These are phyloP conservation scores for Trichogramma pretiosum DNA, from an alignment of 1,140 invertebrate species.

Conservation along the genomic window DNA sequence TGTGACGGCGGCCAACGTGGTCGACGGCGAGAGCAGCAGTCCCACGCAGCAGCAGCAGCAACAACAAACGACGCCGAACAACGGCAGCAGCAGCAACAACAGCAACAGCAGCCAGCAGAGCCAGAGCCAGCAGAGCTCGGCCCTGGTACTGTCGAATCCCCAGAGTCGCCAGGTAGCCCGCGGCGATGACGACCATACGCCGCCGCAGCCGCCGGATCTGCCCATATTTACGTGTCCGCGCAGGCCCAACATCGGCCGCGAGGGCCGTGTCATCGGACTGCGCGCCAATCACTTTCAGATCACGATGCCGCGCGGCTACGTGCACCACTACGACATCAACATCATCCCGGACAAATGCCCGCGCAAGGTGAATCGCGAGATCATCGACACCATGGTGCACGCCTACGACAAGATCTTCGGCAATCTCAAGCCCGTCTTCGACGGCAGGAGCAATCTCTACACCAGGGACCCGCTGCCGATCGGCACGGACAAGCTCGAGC, in stretches of 20 bases:
- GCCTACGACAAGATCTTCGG: conserved; percentile 97
- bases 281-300: conserved; percentile 99
- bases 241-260: conserved; percentile 84
- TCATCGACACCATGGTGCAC: conserved; percentile 99
- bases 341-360: conserved; percentile 99
- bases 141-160: too few relatives aligned
- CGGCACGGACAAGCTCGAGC: conserved; percentile 89
- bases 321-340: conserved; percentile 98
- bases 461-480: conserved; percentile 94
- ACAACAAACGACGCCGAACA: too few relatives aligned
- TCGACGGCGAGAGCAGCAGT: too few relatives aligned
- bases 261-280: conserved; percentile 91
- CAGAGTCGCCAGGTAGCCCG: too few relatives aligned
- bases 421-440: conserved; percentile 96
- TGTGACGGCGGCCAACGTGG: too few relatives aligned
- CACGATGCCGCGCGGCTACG: conserved; percentile 95
- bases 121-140: too few relatives aligned
- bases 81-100: too few relatives aligned
- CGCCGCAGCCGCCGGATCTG: too few relatives aligned
- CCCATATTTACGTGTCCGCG: conserved; percentile 79
- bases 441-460: conserved; percentile 97
- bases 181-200: too few relatives aligned
- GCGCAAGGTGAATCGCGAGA: conserved; percentile 96
- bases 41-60: too few relatives aligned
- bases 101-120: too few relatives aligned